Percentiles rank a stretch among this genome's conserved stretches.
Conservation (phyloP, 2,888 invertebrate genomes). For the Polydrusus pterygomalis region DNA sequence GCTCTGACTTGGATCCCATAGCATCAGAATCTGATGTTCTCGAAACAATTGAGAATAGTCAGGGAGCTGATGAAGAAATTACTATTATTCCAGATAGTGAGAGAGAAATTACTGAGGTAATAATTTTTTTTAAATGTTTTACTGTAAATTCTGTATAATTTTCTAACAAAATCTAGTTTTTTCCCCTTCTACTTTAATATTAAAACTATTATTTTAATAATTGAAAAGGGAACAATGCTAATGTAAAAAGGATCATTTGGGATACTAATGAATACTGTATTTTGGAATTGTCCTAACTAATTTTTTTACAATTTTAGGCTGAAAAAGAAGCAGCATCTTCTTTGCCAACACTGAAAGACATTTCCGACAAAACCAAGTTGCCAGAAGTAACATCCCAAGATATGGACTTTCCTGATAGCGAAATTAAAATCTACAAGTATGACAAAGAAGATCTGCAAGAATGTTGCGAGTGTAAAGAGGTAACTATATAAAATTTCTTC, state of each 20-base stretch:
- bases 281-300: neutral
- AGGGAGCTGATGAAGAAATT: slow-evolving; percentile 80
- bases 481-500: slow-evolving; percentile 55
- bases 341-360: slow-evolving; percentile 65
- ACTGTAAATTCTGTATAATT: neutral
- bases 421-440: slow-evolving; percentile 61
- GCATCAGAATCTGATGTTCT: slow-evolving; percentile 56
- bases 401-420: slow-evolving; percentile 50
- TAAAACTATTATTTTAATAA: no score
- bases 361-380: slow-evolving; percentile 68
- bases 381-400: slow-evolving; percentile 45
- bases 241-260: no score
- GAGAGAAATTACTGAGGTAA: slow-evolving; percentile 77
- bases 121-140: neutral
- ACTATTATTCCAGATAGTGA: slow-evolving; percentile 82
- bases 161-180: neutral
- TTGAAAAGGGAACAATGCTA: no score
- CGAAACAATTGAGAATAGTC: slow-evolving; percentile 62
- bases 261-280: no score
- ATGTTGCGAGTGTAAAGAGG: slow-evolving; percentile 73
- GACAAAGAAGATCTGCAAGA: slow-evolving; percentile 65
- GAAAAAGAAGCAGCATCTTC: slow-evolving; percentile 77
- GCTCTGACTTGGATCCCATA: slow-evolving; percentile 40
- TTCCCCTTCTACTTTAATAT: no score
- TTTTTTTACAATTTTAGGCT: slow-evolving; percentile 66